Evolutionary conservation across 2,797 vertebrate species (phyloP).

Genomic region (Tangara arthus): DNA sequence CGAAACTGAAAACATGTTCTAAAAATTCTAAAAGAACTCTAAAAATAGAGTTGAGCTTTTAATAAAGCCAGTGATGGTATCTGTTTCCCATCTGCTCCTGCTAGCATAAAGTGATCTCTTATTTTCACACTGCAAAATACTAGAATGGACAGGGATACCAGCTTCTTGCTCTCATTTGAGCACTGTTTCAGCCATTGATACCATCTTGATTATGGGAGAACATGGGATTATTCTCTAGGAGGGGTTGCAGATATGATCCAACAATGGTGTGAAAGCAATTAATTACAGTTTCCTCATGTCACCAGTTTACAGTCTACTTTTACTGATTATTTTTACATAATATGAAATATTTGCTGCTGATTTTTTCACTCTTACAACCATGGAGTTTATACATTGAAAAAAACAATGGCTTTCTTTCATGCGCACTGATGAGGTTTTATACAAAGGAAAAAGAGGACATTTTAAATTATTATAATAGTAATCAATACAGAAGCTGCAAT

Average conservation of each 20-base stretch:
- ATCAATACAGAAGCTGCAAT: background rate
- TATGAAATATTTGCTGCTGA: background rate
- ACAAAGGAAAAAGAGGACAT: background rate
- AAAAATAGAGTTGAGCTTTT: slow-evolving; percentile 34
- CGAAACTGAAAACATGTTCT: slow-evolving; percentile 7
- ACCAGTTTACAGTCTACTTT: background rate
- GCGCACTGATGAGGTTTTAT: background rate
- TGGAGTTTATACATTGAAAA: background rate
- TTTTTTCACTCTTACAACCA: background rate
- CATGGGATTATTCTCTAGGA: background rate
- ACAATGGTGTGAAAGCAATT: background rate
- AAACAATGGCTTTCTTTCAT: background rate
- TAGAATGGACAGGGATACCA: background rate
- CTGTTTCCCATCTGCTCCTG: slow-evolving; percentile 31
- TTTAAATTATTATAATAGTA: background rate
- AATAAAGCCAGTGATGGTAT: background rate
- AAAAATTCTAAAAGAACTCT: slow-evolving; percentile 13
- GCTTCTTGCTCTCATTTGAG: background rate
- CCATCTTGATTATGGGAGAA: background rate
- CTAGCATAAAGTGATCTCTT: background rate
- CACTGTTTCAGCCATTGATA: background rate
- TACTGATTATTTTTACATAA: background rate
- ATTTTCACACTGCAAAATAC: background rate
- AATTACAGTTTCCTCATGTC: background rate
- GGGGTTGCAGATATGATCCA: background rate